Evolutionary conservation across 2,113 vertebrate species (phyloP).

Genomic region (Balaenoptera acutorostrata): DNA sequence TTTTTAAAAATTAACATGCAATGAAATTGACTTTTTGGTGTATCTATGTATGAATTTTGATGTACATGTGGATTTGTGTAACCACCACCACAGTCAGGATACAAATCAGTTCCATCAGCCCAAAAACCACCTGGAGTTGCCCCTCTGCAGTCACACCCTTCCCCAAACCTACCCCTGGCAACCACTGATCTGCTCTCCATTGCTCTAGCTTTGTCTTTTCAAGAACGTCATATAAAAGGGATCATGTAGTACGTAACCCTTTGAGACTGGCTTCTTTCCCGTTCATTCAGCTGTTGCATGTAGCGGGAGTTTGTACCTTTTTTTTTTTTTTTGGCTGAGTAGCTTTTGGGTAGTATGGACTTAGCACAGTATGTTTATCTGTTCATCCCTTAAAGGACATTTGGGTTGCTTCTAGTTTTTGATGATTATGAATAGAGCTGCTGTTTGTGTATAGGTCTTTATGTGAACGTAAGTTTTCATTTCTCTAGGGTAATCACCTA

Average conservation of each 20-base stretch:
- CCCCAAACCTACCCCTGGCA: neutral
- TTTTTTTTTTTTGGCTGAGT: neutral
- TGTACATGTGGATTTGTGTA: neutral
- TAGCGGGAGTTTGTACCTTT: neutral
- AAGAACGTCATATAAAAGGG: neutral
- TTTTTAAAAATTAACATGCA: neutral
- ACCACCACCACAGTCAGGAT: neutral
- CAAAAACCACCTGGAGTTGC: neutral
- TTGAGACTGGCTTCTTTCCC: neutral
- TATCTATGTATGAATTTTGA: neutral
- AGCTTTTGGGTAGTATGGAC: neutral
- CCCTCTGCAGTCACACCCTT: too few relatives aligned
- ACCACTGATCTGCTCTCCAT: neutral
- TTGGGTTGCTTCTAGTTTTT: too few relatives aligned
- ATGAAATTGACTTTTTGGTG: neutral
- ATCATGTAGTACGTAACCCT: accelerated
- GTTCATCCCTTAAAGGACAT: neutral
- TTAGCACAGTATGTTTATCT: neutral
- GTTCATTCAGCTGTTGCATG: accelerated
- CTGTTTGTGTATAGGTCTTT: too few relatives aligned
- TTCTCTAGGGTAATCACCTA: too few relatives aligned
- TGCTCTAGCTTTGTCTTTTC: neutral
- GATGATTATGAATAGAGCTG: too few relatives aligned
- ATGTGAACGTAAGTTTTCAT: too few relatives aligned
- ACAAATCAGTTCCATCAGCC: neutral